Evolutionary conservation across 2,888 invertebrate species (phyloP), one percentile per base, ranked within the genome.

Genomic region (Ichneumoninae sp.): DNA sequence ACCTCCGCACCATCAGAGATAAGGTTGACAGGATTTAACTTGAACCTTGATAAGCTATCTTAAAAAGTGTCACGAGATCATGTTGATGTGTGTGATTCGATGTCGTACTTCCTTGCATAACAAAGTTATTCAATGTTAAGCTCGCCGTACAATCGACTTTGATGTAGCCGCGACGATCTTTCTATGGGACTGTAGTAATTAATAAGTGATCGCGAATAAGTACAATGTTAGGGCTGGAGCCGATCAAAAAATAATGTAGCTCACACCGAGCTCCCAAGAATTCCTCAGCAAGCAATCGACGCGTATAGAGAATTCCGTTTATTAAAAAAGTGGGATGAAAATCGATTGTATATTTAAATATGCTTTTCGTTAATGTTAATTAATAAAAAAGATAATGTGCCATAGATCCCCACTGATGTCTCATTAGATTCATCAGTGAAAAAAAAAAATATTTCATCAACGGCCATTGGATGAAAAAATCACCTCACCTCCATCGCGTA

Each of bases 401-500:
- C 19, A 19, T 19, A 19, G 19, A 19, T 19, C 0, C n/a, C n/a
- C n/a, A n/a, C n/a, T n/a, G 0, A 19, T 19, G 19, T 19, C 19
- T 19, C 19, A 19, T 19, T 19, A 19, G 19, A 19, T 19, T 19
- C 19, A 19, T 19, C 19, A 19, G 19, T 19, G 19, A 19, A 19
- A 19, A 19, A 19, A 19, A 19, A 19, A 19, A 3, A 16, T 47
- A 47, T 16, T 47, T 0, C 3, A 40, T 10, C 40, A 10, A 40
- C 5, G 7, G 33, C 33, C 7, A 33, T 50, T 4, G 50, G 2
- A 33, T 33, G 7, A 7, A 52, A 52, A 52, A 60, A 30, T 19
- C 19, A 19, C 19, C 19, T 94, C 94, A 99, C 99, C 96, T 99
- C 98, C 86, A 97, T 95, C 19, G 99, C 98, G 93, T 99, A 99